Conservation (phyloP, 2,888 invertebrate species). For the Lycocerus yunnanus region DNA sequence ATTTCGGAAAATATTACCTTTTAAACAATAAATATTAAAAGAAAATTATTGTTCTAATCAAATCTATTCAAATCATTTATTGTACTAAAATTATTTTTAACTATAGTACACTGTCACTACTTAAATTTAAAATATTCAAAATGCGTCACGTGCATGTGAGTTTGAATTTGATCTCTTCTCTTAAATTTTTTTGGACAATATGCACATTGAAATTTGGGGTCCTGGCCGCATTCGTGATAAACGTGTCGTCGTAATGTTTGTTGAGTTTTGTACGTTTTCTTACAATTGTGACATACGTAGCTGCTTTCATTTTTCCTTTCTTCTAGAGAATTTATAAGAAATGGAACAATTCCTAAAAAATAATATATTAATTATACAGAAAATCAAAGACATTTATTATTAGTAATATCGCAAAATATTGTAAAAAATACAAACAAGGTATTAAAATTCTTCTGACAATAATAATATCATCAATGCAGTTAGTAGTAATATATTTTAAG, state of each 20-base stretch:
- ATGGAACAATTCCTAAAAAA: not conserved
- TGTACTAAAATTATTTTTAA: not conserved
- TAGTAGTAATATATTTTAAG: not conserved
- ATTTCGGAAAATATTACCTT: too few species aligned
- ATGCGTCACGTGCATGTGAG: conserved; percentile 22
- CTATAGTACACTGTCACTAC: not conserved
- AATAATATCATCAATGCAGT: not conserved
- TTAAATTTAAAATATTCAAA: not conserved
- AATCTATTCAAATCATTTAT: not conserved
- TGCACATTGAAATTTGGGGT: conserved; percentile 73
- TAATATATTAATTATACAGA: not conserved
- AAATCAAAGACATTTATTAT: not conserved
- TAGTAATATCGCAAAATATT: not conserved
- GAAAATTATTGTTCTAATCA: not conserved
- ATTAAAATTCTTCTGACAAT: not conserved
- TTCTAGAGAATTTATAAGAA: not conserved
- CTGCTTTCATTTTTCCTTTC: not conserved
- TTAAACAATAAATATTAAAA: too few species aligned
- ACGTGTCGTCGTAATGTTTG: conserved; percentile 57
- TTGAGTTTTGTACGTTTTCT: conserved; percentile 31
- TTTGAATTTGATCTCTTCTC: conserved; percentile 57
- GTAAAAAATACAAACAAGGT: not conserved
- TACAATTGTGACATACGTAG: conserved; percentile 26
- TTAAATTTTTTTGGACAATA: conserved; percentile 71
- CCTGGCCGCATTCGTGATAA: conserved; percentile 73